Evolutionary conservation across 2,113 vertebrate genomes (phyloP).

Genomic region (Periophthalmodon schlosseri): DNA sequence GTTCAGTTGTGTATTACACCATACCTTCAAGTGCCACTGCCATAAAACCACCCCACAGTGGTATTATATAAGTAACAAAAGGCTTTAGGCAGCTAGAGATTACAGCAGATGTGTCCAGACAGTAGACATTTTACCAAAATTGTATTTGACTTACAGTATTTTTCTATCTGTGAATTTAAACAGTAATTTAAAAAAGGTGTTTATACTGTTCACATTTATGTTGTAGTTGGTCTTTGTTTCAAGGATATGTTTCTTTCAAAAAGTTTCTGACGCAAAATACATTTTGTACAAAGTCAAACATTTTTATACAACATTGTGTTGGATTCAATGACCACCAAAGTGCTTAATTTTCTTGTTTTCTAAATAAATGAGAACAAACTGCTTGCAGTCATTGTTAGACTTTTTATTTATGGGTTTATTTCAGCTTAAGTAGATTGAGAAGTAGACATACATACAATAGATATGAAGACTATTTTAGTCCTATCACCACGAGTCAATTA

Average conservation of each 20-base stretch:
- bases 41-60: background rate
- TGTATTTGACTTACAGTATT: constrained; percentile 14
- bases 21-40: background rate
- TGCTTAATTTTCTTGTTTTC: constrained; percentile 32
- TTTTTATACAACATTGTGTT: constrained; percentile 24
- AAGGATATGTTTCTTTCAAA: background rate
- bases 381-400: background rate
- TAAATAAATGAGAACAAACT: constrained; percentile 55
- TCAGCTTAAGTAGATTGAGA: background rate
- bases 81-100: constrained; percentile 47
- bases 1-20: background rate
- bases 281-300: constrained; percentile 37
- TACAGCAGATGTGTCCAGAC: background rate
- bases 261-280: background rate
- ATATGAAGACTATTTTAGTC: no score
- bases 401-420: background rate
- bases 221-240: background rate
- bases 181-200: background rate
- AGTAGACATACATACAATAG: background rate
- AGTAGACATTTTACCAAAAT: background rate
- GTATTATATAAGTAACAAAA: constrained; percentile 9
- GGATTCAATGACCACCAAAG: constrained; percentile 11
- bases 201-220: constrained; percentile 3
- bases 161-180: constrained; percentile 10
- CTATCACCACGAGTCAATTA: background rate